Base-by-base conservation (phyloP, 2,888 invertebrate species). In the Pediacus dermestoides region DNA sequence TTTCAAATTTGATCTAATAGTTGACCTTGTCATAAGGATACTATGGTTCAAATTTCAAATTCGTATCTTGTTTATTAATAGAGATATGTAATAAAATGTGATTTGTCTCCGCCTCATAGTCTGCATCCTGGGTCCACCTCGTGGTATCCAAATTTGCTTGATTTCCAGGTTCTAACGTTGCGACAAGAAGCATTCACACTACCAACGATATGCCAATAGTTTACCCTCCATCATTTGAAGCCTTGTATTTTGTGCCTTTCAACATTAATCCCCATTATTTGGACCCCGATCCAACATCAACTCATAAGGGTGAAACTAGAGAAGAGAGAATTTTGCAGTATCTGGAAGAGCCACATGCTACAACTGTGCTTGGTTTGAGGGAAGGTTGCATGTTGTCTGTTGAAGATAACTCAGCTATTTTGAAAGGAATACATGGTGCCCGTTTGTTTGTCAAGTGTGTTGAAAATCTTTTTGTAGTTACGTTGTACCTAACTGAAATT, bases 171-270 rank as follows among this genome's bases (percentile, higher is more conserved):
- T 85, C 87, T 8, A 90, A 89, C 73, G 84, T 89, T 8, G 84
- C 88, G 6, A 88, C 89, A 1, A 71, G 72, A 48, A 84, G 81
- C 49, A 89, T 90, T 53, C 76, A 82, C 55, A 89, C 88, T 2
- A 89, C 89, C 30, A 90, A 90, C 72, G 89, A 90, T 62, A 89
- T 90, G 89, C 90, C 89, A 2, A 85, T 90, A 39, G 77, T 77
- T n/a, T 80, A 77, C 63, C 88, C 88, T 23, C 85, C 85, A 14
- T 74, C 74, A 32, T 85, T 88, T 67, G 72, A 80, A 46, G 88
- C 82, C 0, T 71, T 89, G 28, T 73, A 74, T 21, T 71, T 89
- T 36, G 79, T 89, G 8, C 85, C 86, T 2, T 88, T 88, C 64
- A 88, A 89, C 63, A 88, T 89, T 41, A 90, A 90, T 66, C 87